Base-by-base conservation (phyloP, 2,888 invertebrate species). In the Pantelozetes paolii region DNA sequence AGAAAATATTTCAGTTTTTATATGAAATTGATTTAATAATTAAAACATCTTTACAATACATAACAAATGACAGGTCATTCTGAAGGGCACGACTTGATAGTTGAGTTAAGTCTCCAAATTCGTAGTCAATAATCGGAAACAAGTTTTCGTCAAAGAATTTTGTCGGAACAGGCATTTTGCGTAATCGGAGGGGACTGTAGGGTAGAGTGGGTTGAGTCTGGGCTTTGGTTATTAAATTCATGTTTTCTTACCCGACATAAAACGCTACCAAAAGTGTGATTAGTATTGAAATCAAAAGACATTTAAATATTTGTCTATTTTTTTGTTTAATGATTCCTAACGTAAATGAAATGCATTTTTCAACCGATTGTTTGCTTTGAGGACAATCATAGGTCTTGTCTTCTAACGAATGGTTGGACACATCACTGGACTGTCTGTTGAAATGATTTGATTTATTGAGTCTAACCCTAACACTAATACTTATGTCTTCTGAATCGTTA, bases 41-140 rank as follows among this genome's bases (percentile, higher is more conserved):
- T 6, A 18, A 2, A 23, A 20, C 28, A 54, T 57, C 30, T 64
- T 64, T 69, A 69, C 69, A 76, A 82, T 92, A 94, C 89, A 94
- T 92, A 30, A 94, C 87, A 83, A 95, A 89, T 48, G 92, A 88
- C 6, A 93, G 83, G 82, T 94, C 94, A 2, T 88, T 87, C 75
- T 84, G 83, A 6, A 87, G 84, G 0, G 90, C 85, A 75, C 86
- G 82, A 18, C 86, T 83, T 18, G 88, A 84, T 36, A 90, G 88
- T 77, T 85, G 85, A 69, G 85, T 85, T 64, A 93, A 83, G 79
- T 91, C 88, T 1, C 93, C 93, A 79, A 85, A 85, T 78, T 90
- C 90, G 85, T 89, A 91, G 82, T 94, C 93, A 71, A 86, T 84
- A 1, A 93, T 88, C 48, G 87, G 79, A 0, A 90, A 89, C 74